phyloP scores from a whole-genome alignment of 1,140 invertebrate species.

The Theocolax elegans region DNA sequence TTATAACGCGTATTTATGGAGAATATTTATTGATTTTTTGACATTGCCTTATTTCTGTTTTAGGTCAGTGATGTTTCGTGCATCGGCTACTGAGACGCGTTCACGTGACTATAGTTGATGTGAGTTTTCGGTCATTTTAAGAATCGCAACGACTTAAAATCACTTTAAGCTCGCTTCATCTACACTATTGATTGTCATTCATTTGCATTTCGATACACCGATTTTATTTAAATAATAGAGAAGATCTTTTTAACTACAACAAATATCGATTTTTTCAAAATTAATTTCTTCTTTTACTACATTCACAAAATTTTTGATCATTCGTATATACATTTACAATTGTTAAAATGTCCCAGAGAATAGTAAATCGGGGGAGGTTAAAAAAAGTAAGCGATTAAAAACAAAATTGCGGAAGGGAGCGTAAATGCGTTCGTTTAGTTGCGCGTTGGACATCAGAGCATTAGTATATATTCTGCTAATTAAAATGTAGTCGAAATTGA shows the following conservation, averaged over 20 bases:
- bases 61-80: slow-evolving; percentile 65
- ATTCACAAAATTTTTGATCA: too few relatives aligned
- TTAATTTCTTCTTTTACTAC: too few relatives aligned
- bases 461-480: slow-evolving; percentile 54
- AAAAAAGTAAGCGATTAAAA: background rate
- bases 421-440: background rate
- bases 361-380: background rate
- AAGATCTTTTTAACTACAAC: too few relatives aligned
- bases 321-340: too few relatives aligned
- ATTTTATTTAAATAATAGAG: too few relatives aligned
- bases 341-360: too few relatives aligned
- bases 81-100: slow-evolving; percentile 57
- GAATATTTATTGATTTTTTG: too few relatives aligned
- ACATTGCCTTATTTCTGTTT: slow-evolving; percentile 46
- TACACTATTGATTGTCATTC: too few relatives aligned
- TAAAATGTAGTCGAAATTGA: slow-evolving; percentile 57
- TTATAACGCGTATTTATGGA: too few relatives aligned
- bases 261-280: too few relatives aligned
- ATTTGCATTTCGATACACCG: too few relatives aligned
- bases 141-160: slow-evolving; percentile 29
- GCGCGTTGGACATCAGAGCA: slow-evolving; percentile 43
- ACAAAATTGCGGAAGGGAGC: background rate
- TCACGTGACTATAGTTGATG: slow-evolving; percentile 58
- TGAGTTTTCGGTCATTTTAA: slow-evolving; percentile 57
- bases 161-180: too few relatives aligned